Base-by-base conservation (phyloP, 2,113 vertebrate species). In the Pelmatolapia mariae region DNA sequence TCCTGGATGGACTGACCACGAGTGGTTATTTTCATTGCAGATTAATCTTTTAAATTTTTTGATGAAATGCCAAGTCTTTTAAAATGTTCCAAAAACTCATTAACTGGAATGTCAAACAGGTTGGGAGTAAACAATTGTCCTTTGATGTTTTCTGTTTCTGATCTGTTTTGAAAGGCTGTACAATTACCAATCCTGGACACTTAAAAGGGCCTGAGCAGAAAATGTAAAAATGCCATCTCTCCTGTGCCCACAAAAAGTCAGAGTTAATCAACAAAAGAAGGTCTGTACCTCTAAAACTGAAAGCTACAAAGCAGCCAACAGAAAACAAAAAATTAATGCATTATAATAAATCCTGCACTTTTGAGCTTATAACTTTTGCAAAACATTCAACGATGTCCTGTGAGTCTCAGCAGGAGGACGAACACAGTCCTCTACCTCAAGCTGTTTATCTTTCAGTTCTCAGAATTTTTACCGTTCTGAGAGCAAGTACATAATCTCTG, bases 401-500 rank as follows among this genome's bases (percentile, higher is more conserved):
- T 45, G 83, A 86, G 79, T 80, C 90, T 84, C 83, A 50, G 66
- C 79, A 31, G 84, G 76, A 57, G 79, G 16, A 87, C 29, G 45
- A 50, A 50, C 43, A 19, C 63, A 5, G 33, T 57, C 61, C 43
- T 71, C 84, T 43, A 79, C 87, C 63, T 87, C 84, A 78, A 83
- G 89, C 83, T 87, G 86, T 89, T 90, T 88, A 85, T 89, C 83
- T 91, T 91, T 83, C 81, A 85, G 53, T 90, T 89, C 87, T 89
- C 79, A 83, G 80, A 78, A 40, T 93, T 92, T 50, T 83, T 86
- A 86, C 80, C 80, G 81, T 57, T 82, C 71, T 45, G 63, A 78
- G 82, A 87, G 59, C 19, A 59, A 45, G 38, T 68, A 86, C 57
- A 83, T 84, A 80, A 89, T 89, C 85, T 81, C 80, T 81, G 45